These are phyloP conservation scores for Polyergus mexicanus DNA, from an alignment of 1,140 invertebrate genomes.

Conservation along the genomic window DNA sequence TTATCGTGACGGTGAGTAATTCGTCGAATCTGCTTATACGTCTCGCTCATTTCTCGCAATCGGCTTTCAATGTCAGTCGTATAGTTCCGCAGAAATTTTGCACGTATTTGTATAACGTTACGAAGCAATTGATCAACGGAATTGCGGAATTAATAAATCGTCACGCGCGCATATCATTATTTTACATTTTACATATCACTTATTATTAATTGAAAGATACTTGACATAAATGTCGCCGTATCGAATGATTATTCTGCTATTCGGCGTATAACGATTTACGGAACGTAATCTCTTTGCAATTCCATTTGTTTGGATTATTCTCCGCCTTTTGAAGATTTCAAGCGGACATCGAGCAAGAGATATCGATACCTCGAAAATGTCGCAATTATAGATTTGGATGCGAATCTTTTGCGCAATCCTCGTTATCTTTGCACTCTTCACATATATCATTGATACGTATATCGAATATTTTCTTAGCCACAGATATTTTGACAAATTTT, in stretches of 20 bases:
- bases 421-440: not conserved
- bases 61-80: conserved; percentile 16
- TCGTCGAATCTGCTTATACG: conserved; percentile 25
- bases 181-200: not conserved
- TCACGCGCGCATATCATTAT: not conserved
- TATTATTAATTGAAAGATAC: not conserved
- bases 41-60: conserved; percentile 41
- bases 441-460: not conserved
- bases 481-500: conserved; percentile 10
- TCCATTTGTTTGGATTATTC: not conserved
- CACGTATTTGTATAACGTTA: not conserved
- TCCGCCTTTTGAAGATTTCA: not conserved
- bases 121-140: not conserved
- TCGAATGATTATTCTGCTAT: no score
- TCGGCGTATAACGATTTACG: not conserved
- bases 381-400: not conserved
- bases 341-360: not conserved
- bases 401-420: not conserved
- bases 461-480: not conserved
- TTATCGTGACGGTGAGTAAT: conserved; percentile 42
- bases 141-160: conserved; percentile 15
- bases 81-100: conserved; percentile 39
- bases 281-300: not conserved
- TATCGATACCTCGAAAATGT: not conserved
- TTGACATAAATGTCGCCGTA: not conserved